Conservation (phyloP, 2,888 invertebrate genomes). For the Halictus quadricinctus region DNA sequence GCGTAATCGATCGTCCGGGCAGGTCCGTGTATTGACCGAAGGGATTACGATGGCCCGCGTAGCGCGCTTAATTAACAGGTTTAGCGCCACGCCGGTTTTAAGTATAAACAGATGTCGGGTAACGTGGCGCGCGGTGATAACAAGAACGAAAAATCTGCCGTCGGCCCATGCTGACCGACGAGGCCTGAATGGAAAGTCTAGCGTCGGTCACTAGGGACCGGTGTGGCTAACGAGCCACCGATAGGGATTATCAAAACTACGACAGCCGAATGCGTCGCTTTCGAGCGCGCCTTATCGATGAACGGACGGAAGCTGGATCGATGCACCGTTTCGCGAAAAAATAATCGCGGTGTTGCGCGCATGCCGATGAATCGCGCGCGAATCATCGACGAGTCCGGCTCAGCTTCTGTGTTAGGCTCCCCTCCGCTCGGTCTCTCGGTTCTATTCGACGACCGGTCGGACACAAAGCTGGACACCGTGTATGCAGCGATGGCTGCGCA, state of each 20-base stretch:
- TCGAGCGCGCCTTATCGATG: not conserved
- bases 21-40: constrained; percentile 9
- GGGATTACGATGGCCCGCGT: constrained; percentile 17
- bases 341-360: not conserved
- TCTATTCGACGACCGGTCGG: constrained; percentile 8
- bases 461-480: constrained; percentile 47
- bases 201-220: too few species aligned
- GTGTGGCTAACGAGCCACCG: not conserved
- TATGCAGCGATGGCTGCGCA: constrained; percentile 48
- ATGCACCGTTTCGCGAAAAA: not conserved
- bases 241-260: not conserved
- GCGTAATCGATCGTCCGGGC: constrained; percentile 42
- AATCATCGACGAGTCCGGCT: not conserved
- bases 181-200: too few species aligned
- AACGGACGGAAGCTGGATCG: not conserved
- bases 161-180: too few species aligned
- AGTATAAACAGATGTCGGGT: too few species aligned
- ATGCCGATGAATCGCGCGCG: not conserved
- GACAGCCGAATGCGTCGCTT: not conserved
- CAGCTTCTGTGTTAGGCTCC: not conserved
- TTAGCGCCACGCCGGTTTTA: too few species aligned
- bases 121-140: too few species aligned
- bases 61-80: constrained; percentile 25
- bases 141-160: too few species aligned
- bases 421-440: not conserved